Conservation (phyloP, 1,140 invertebrate species). For the Drosophila punjabiensis region DNA sequence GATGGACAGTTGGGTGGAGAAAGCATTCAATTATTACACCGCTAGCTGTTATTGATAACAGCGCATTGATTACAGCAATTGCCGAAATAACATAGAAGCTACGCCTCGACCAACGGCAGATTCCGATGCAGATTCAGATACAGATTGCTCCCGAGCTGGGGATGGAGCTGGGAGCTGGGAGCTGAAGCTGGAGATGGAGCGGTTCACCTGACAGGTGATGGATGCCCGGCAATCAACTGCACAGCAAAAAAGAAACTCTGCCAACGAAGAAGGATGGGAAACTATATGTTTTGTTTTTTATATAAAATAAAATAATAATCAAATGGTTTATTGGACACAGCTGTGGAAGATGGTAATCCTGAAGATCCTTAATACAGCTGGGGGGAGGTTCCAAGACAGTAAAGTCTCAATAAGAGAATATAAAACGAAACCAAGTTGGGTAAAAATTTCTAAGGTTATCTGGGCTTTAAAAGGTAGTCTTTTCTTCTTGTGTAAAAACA, state of each 20-base stretch:
- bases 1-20: conserved; percentile 39
- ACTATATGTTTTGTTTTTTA: not conserved
- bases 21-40: conserved; percentile 61
- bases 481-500: conserved; percentile 29
- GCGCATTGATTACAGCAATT: conserved; percentile 66
- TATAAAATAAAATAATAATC: conserved; percentile 3
- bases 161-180: conserved; percentile 1
- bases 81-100: conserved; percentile 55
- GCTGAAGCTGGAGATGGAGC: conserved; percentile 4
- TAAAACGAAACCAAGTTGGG: not conserved
- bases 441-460: not conserved
- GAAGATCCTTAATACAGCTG: not conserved
- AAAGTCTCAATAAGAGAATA: not conserved
- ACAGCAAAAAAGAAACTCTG: conserved; percentile 3
- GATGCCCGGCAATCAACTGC: conserved; percentile 54
- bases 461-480: not conserved
- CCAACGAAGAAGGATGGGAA: not conserved
- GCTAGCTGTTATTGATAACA: conserved; percentile 69
- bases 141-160: conserved; percentile 8
- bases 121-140: conserved; percentile 48
- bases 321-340: not conserved
- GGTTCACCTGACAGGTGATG: conserved; percentile 52
- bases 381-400: not conserved
- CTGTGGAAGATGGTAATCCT: not conserved
- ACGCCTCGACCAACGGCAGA: conserved; percentile 48